A percentile compares a stretch with the other conserved stretches of the same genome.
phyloP scores from a whole-genome alignment of 2,113 vertebrate species.

The Zingel zingel region DNA sequence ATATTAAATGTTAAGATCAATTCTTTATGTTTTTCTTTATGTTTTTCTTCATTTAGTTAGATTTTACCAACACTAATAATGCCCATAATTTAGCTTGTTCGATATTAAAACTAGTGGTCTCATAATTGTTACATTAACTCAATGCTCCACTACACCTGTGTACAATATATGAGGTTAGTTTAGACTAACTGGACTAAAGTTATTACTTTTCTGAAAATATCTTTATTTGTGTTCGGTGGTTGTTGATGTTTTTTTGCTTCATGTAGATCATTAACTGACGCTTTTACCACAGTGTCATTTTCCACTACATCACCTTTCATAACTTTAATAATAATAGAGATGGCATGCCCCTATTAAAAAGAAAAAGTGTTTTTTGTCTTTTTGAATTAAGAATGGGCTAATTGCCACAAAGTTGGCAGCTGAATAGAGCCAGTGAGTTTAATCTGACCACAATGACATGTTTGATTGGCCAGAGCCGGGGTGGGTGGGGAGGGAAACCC shows the following conservation, averaged over 20 bases:
- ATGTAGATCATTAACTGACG: background rate
- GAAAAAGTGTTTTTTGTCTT: constrained; percentile 1
- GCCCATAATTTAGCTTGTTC: background rate
- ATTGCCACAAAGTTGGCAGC: constrained; percentile 57
- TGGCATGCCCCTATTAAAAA: background rate
- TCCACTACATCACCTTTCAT: constrained; percentile 10
- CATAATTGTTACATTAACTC: background rate
- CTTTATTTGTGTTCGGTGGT: background rate
- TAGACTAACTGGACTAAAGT: background rate
- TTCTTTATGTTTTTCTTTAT: background rate
- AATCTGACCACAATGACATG: constrained; percentile 74
- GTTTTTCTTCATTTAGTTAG: background rate
- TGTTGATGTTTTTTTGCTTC: background rate
- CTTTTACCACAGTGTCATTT: background rate
- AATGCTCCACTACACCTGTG: background rate
- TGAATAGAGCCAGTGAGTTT: constrained; percentile 65
- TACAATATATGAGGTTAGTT: background rate
- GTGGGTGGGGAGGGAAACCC: constrained; percentile 27
- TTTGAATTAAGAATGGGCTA: constrained; percentile 44
- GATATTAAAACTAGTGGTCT: background rate
- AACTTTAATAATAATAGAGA: background rate
- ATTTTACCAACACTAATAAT: background rate
- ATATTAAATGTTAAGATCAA: background rate
- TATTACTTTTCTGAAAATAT: background rate
- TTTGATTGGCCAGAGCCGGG: constrained; percentile 71